These are phyloP conservation scores for Noctua janthe DNA, from an alignment of 2,888 invertebrate species.

Conservation along the genomic window DNA sequence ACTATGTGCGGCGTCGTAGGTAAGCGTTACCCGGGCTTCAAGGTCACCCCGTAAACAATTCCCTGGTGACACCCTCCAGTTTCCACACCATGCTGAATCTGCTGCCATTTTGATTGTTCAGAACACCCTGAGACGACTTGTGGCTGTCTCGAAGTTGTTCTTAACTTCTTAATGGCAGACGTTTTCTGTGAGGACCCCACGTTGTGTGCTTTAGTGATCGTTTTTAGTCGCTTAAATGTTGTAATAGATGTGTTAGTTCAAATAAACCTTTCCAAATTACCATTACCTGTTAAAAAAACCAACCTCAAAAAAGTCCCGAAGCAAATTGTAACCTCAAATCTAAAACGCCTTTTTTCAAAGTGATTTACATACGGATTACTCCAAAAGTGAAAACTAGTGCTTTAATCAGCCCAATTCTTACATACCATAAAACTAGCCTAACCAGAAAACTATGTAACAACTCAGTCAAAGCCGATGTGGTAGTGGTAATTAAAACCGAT, in stretches of 20 bases:
- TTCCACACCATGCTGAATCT: constrained; percentile 56
- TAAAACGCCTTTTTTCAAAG: constrained; percentile 47
- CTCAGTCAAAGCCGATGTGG: background rate
- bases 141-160: constrained; percentile 11
- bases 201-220: constrained; percentile 41
- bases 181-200: constrained; percentile 27
- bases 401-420: constrained; percentile 4
- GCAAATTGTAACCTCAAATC: constrained; percentile 43
- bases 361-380: constrained; percentile 3
- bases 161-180: constrained; percentile 53
- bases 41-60: constrained; percentile 84
- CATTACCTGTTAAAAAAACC: constrained; percentile 5
- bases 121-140: constrained; percentile 30
- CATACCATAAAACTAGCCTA: too few species aligned
- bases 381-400: background rate
- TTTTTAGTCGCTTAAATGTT: constrained; percentile 38
- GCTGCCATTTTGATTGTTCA: constrained; percentile 60
- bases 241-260: constrained; percentile 23
- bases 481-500: constrained; percentile 35
- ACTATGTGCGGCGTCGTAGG: constrained; percentile 87
- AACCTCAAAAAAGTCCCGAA: background rate
- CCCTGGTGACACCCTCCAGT: constrained; percentile 70
- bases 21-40: constrained; percentile 78
- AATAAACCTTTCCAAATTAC: background rate
- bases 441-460: constrained; percentile 1